A percentile compares a stretch with the other conserved stretches of the same genome.
phyloP scores from a whole-genome alignment of 2,113 vertebrate species.

The Helogale parvula region DNA sequence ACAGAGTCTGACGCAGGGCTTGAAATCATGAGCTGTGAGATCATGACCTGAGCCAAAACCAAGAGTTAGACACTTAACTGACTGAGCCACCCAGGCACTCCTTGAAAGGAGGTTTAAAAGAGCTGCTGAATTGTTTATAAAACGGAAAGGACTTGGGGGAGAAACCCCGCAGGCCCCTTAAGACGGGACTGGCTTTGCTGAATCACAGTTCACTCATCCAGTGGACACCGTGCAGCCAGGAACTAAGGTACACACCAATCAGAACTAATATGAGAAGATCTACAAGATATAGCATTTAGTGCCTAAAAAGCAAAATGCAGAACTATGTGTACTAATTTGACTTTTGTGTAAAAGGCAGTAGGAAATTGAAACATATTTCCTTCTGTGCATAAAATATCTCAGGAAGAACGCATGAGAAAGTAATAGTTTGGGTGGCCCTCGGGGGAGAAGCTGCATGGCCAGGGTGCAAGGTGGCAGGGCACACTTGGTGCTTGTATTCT shows the following conservation, averaged over 20 bases:
- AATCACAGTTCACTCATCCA: not conserved
- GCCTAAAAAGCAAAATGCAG: not conserved
- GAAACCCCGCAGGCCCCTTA: not conserved
- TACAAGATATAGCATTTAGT: not conserved
- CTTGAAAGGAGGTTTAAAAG: not conserved
- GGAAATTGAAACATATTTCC: not conserved
- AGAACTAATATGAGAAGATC: not conserved
- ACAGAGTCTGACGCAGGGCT: no score
- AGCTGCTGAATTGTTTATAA: conserved; percentile 15
- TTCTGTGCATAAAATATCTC: not conserved
- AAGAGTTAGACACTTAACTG: no score
- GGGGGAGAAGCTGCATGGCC: not conserved
- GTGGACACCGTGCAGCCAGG: not conserved
- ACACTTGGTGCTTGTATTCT: not conserved
- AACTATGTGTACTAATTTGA: not conserved
- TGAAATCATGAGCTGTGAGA: no score
- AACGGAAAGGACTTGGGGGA: not conserved
- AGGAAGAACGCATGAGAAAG: not conserved
- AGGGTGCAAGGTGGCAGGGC: not conserved
- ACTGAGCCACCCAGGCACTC: no score
- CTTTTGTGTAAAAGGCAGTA: not conserved
- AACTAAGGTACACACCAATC: not conserved
- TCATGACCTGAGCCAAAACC: no score
- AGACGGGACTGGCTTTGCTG: not conserved
- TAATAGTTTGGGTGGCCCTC: not conserved